phyloP scores from a whole-genome alignment of 1,140 invertebrate genomes.

The Drosophila mauritiana region DNA sequence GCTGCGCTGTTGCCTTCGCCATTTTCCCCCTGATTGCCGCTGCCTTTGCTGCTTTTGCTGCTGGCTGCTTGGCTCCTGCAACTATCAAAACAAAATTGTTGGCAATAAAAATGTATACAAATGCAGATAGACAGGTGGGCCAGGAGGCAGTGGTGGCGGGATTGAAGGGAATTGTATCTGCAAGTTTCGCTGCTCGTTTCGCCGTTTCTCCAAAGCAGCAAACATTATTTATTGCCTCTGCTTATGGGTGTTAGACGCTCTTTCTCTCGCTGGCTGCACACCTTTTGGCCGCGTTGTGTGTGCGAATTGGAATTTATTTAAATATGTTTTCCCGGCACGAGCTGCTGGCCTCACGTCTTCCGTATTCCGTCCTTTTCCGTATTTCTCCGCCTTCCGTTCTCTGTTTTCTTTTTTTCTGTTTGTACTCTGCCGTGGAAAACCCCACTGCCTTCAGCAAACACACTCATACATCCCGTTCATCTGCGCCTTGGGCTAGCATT shows the following conservation, averaged over 20 bases:
- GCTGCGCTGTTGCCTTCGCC: slow-evolving; percentile 12
- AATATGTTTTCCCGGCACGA: slow-evolving; percentile 62
- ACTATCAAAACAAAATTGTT: slow-evolving; percentile 80
- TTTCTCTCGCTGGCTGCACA: neutral
- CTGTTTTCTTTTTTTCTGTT: neutral
- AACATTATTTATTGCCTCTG: slow-evolving; percentile 78
- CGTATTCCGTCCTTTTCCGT: neutral
- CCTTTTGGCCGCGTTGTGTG: slow-evolving; percentile 15
- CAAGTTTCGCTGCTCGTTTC: slow-evolving; percentile 46
- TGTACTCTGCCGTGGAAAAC: neutral
- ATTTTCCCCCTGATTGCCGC: neutral
- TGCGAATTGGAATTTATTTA: slow-evolving; percentile 78
- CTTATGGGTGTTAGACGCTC: slow-evolving; percentile 44
- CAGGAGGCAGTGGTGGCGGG: neutral
- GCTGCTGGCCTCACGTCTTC: slow-evolving; percentile 1
- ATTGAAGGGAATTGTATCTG: slow-evolving; percentile 43
- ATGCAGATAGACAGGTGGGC: slow-evolving; percentile 70
- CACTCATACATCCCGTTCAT: slow-evolving; percentile 6
- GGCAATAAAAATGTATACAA: slow-evolving; percentile 81
- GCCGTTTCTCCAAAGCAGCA: slow-evolving; percentile 30
- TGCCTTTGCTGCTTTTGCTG: no score
- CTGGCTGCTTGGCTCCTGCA: slow-evolving; percentile 27
- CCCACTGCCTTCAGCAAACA: neutral
- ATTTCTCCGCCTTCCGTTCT: slow-evolving; percentile 1
- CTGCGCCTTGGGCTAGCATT: slow-evolving; percentile 65